A percentile compares a stretch with the other conserved stretches of the same genome.
These are phyloP conservation scores for Leptocoma aspasia DNA, from an alignment of 2,113 vertebrate genomes.

Conservation along the genomic window DNA sequence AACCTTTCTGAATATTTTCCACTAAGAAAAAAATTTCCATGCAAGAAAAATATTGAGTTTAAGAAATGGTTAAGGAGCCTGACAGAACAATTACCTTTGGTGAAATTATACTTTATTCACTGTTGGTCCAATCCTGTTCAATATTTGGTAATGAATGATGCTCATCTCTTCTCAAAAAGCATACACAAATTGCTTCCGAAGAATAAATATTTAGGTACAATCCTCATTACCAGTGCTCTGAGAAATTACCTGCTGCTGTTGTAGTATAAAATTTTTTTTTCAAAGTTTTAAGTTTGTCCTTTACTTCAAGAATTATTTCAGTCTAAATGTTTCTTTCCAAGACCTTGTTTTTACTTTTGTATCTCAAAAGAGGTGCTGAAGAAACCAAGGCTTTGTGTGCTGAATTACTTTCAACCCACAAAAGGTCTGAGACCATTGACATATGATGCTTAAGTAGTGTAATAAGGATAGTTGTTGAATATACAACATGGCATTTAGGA, in stretches of 20 bases:
- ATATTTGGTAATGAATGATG: not conserved
- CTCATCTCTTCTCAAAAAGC: not conserved
- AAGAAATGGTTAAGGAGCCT: slow-evolving; percentile 10
- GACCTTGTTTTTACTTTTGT: not conserved
- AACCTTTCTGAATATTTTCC: not conserved
- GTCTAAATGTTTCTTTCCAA: not conserved
- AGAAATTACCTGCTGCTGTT: not conserved
- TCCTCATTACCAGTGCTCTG: not conserved
- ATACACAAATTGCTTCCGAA: not conserved
- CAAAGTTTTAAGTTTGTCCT: not conserved
- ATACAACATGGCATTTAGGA: not conserved
- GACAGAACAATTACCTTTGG: not conserved
- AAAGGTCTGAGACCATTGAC: not conserved
- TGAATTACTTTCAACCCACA: not conserved
- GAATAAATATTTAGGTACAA: not conserved
- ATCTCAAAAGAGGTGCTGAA: not conserved
- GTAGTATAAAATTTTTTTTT: not conserved
- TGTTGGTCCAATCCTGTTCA: not conserved
- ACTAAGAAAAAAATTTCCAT: not conserved
- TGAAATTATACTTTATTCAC: not conserved
- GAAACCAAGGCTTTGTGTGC: not conserved
- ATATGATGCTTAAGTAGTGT: not conserved
- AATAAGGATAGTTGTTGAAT: not conserved
- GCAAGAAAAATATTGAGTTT: not conserved
- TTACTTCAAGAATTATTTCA: not conserved